Evolutionary conservation across 2,113 vertebrate genomes (phyloP), one percentile per base, ranked within the genome.

Genomic region (Myrmecophaga tridactyla): DNA sequence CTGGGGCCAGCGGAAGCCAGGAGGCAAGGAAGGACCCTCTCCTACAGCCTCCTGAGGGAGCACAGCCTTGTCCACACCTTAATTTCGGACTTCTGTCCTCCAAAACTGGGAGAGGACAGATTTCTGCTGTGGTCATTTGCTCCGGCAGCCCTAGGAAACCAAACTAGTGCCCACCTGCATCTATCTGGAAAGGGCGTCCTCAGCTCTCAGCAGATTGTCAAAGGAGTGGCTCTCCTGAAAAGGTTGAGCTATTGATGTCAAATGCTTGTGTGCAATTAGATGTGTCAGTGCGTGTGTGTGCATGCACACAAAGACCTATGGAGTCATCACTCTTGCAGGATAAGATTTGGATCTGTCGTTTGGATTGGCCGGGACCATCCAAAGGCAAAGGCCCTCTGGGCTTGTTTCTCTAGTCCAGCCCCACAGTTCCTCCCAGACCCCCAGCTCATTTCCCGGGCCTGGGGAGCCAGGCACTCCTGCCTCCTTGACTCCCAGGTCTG

Each of bases 1-100:
- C 14, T 7, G 4, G 46, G 29, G 20, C 80, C 46, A 31, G 5
- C 6, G 4, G 36, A 17, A 65, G 6, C 70, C 15, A 23, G 27
- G 39, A 21, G 8, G 4, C 75, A 11, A 23, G 53, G 29, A 31
- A 31, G 14, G 5, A 11, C 4, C 36, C 53, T 76, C 39, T 31
- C 67, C 2, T 17, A 12, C 15, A 51, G 81, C 13, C 18, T 23
- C 2, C 0, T 1, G 25, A 39, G 39, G 27, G 69, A 65, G 21
- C 25, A 1, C 0, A 3, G 31, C 18, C 53, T 67, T 10, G 4
- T 29, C 0, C 23, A 23, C 0, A 0, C 39, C 15, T n/a, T 7
- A 9, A 29, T 8, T 73, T 65, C 36, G 20, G 34, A 13, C 5
- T 34, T 46, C 29, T 34, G 6, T 29, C 11, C 31, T 39, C 18